Evolutionary conservation across 2,888 invertebrate genomes (phyloP), one percentile per base, ranked within the genome.

Genomic region (Latrodectus elegans): DNA sequence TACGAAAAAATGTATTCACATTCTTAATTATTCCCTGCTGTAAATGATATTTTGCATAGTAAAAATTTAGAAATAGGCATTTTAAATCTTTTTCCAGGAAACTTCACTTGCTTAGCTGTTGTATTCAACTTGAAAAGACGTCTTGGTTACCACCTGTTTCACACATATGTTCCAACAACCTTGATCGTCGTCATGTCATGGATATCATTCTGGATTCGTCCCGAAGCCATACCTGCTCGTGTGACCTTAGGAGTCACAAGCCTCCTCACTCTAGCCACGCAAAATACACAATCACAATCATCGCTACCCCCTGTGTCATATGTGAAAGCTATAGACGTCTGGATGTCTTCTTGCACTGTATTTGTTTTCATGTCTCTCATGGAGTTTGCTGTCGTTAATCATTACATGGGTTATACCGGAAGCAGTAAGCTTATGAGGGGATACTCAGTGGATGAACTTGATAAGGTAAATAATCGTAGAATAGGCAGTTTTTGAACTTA

Each of bases 161-260:
- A 97, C 93, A 97, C 97, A 0, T 97, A 97, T 92, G 96, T 97
- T 90, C 97, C 97, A 0, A 96, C 97, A 2, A 96, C 96, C 0
- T 93, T 97, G 90, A 97, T 97, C 91, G 97, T 97, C 68, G 97
- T 97, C 82, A 97, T 97, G 96, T 97, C 97, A 4, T 97, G 97
- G 97, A 97, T 97, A 90, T 97, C 97, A 0, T 97, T 97, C 93
- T 97, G 97, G 97, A 97, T 97, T 91, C 97, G 97, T 92, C 97
- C 97, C 0, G 97, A 97, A 92, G 97, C 97, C 0, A 97, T 97
- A 9, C 98, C 97, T 0, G 98, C 98, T 38, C 94, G 97, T 6
- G 97, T 98, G 17, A 97, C 98, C 0, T 93, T 97, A 0, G 97
- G 98, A n/a, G 97, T 98, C 84, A 97, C 97, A 88, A 97, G 97